Evolutionary conservation across 2,888 invertebrate species (phyloP), one percentile per base, ranked within the genome.

Genomic region (Cosmopolites sordidus): DNA sequence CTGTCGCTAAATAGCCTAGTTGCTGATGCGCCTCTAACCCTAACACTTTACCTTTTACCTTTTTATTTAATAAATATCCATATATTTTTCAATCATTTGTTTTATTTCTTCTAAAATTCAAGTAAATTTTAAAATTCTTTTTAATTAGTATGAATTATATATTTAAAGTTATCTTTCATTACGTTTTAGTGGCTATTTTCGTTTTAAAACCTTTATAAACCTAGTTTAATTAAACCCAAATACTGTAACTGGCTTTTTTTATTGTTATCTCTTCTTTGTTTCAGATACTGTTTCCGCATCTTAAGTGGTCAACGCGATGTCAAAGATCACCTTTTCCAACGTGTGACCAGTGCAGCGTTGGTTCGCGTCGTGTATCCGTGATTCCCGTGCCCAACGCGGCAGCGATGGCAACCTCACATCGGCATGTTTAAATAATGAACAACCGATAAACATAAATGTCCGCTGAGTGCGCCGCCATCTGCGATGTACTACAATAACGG

Each of bases 401-500:
- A 12, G n/a, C n/a, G 11, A 33, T 33, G 33, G 33, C 33, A 33
- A 33, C 33, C n/a, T 33, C 33, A 12, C 33, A 11, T 12, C n/a
- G 8, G 33, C n/a, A 49, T 54, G 54, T 54, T 40, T 49, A 54
- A 49, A 54, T 54, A 48, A 44, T 49, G 16, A 48, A 33, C 15
- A 11, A 11, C 22, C 15, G 15, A 4, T 42, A 22, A 33, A 33
- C 33, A 33, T 33, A 12, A 33, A 33, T 12, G 33, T 33, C 33
- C 33, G n/a, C 33, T 33, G 33, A 33, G 33, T 33, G 33, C n/a
- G 12, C 33, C 33, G 33, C n/a, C 33, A 11, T 12, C 33, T 33
- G 33, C 33, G 33, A 57, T 57, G 57, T 54, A 53, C 43, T 57
- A 61, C 52, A 62, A 64, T 53, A 63, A 66, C 37, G 59, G 63